These are phyloP conservation scores for Drosophila kokeensis DNA, from an alignment of 2,888 invertebrate species.

Conservation along the genomic window DNA sequence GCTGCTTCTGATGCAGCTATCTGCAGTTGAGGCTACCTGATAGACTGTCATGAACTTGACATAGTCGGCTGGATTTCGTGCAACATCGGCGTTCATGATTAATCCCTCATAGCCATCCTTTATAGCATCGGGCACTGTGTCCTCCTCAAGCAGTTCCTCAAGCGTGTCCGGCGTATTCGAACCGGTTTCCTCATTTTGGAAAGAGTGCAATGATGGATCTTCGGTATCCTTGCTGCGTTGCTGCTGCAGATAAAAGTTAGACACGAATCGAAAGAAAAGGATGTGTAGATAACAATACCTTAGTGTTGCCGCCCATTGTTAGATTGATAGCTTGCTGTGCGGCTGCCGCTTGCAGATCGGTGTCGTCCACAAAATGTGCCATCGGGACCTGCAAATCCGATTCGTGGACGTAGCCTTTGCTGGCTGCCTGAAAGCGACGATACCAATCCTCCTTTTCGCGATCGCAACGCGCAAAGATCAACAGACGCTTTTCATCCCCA, in stretches of 20 bases:
- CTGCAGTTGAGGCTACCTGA: conserved; percentile 74
- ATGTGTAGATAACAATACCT: conserved; percentile 17
- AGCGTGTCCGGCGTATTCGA: conserved; percentile 50
- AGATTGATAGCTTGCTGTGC: conserved; percentile 76
- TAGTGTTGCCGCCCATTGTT: conserved; percentile 45
- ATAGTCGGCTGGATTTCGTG: conserved; percentile 82
- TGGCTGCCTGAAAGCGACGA: conserved; percentile 83
- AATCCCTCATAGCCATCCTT: conserved; percentile 81
- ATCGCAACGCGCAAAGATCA: conserved; percentile 83
- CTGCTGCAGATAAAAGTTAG: background rate
- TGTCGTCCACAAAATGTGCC: conserved; percentile 79
- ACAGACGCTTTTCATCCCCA: conserved; percentile 83
- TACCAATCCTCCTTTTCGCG: conserved; percentile 85
- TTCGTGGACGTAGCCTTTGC: conserved; percentile 81
- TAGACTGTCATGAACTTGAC: conserved; percentile 84
- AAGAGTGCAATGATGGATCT: conserved; percentile 31
- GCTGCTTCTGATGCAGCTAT: background rate
- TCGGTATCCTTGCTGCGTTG: conserved; percentile 39
- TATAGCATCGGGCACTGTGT: conserved; percentile 25
- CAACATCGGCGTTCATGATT: conserved; percentile 82
- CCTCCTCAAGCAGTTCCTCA: conserved; percentile 59
- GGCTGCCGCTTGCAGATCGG: conserved; percentile 80
- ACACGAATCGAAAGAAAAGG: background rate
- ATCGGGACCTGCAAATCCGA: conserved; percentile 82
- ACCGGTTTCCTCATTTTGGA: conserved; percentile 40